Evolutionary conservation across 1,140 invertebrate genomes (phyloP).

Genomic region (Pseudomyrmex dendroicus): DNA sequence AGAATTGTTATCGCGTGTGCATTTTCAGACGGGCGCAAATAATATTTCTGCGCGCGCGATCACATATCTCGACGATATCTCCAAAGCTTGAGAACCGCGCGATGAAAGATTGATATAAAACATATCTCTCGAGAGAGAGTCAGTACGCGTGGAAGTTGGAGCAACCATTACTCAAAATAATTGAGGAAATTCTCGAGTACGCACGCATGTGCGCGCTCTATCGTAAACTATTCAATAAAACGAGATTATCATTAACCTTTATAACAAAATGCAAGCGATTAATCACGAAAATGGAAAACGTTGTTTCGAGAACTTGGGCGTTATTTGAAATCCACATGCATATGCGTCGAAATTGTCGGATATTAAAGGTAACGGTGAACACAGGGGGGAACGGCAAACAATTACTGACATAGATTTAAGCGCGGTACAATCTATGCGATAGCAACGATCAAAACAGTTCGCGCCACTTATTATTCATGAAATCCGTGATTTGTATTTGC

Average conservation of each 20-base stretch:
- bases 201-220: neutral
- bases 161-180: neutral
- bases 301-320: too few relatives aligned
- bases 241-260: too few relatives aligned
- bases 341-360: too few relatives aligned
- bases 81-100: constrained; percentile 6
- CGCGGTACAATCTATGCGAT: constrained; percentile 23
- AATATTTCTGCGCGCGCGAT: neutral
- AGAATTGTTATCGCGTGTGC: constrained; percentile 20
- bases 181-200: constrained; percentile 1
- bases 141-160: neutral
- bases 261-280: too few relatives aligned
- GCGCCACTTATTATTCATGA: constrained; percentile 71
- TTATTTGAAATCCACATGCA: too few relatives aligned
- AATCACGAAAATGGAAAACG: too few relatives aligned
- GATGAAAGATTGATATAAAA: constrained; percentile 14
- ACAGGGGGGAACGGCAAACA: neutral
- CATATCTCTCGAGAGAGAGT: neutral
- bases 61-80: neutral
- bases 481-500: constrained; percentile 65
- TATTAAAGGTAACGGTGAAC: too few relatives aligned
- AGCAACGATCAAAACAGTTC: constrained; percentile 64
- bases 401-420: constrained; percentile 27
- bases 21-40: constrained; percentile 19
- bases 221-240: neutral